Evolutionary conservation across 2,113 vertebrate species (phyloP).

Genomic region (Candoia aspera): DNA sequence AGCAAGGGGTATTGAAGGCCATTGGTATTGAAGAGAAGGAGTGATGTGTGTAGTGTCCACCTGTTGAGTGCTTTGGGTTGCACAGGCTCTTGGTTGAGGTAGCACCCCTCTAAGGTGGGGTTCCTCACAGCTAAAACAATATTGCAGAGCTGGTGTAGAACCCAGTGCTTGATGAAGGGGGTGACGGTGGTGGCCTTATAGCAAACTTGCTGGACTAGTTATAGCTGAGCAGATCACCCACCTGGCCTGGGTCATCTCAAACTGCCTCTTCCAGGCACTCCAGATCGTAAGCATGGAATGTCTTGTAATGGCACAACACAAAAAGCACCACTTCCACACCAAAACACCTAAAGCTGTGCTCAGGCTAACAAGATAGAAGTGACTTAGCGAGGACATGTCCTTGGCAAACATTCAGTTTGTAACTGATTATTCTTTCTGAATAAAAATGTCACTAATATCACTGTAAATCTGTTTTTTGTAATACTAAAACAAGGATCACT

Average conservation of each 20-base stretch:
- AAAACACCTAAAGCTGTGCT: not conserved
- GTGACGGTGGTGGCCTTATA: not conserved
- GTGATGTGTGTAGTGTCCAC: not conserved
- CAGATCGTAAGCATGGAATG: not conserved
- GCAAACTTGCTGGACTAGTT: not conserved
- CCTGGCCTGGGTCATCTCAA: not conserved
- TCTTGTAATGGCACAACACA: not conserved
- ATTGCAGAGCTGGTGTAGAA: not conserved
- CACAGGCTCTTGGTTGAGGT: not conserved
- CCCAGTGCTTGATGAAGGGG: not conserved
- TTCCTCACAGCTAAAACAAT: not conserved
- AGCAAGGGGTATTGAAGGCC: no score
- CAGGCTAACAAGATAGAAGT: not conserved
- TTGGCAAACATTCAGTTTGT: not conserved
- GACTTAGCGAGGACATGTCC: not conserved
- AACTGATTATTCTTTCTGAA: not conserved
- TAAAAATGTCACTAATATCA: not conserved
- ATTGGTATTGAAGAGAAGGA: not conserved
- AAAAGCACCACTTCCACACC: not conserved
- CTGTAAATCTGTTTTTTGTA: not conserved
- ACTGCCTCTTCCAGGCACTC: not conserved
- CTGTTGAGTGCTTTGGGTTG: not conserved
- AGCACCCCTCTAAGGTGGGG: not conserved
- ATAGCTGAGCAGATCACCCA: not conserved
- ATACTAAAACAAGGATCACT: not conserved